Percentiles rank a stretch among this genome's conserved stretches.
Evolutionary conservation across 2,888 invertebrate species (phyloP).

Genomic region (Callimorpha dominula): DNA sequence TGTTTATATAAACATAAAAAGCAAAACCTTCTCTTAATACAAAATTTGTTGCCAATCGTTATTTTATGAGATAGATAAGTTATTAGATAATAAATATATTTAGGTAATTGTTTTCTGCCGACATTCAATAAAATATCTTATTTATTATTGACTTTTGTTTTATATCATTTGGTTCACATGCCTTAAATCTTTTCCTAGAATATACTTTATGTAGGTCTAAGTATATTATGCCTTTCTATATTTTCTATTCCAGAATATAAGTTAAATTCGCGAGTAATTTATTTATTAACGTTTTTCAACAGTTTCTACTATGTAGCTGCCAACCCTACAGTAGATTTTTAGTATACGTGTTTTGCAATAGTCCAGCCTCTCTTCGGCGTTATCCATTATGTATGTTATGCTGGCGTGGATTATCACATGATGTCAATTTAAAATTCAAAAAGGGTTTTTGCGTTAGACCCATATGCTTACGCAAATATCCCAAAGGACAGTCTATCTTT

Average conservation of each 20-base stretch:
- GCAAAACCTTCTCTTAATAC: too few species aligned
- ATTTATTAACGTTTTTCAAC: not conserved
- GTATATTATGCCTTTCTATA: not conserved
- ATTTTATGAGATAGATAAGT: too few species aligned
- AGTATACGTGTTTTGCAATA: not conserved
- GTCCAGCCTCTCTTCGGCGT: not conserved
- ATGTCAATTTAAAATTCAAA: constrained; percentile 6
- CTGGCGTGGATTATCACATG: not conserved
- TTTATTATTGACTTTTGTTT: too few species aligned
- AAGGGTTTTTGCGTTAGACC: constrained; percentile 2
- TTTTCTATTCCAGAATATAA: not conserved
- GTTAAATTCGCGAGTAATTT: not conserved
- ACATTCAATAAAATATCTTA: too few species aligned
- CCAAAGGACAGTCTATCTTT: not conserved
- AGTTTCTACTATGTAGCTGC: not conserved
- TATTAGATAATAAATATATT: too few species aligned
- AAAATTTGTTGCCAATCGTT: too few species aligned
- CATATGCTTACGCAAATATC: constrained; percentile 2
- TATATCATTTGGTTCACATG: too few species aligned
- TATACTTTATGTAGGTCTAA: too few species aligned
- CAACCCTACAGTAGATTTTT: not conserved
- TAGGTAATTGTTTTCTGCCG: too few species aligned
- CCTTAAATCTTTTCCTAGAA: too few species aligned
- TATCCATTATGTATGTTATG: not conserved
- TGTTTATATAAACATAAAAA: too few species aligned